Evolutionary conservation across 53 echinoderm and acorn worm genomes (phyloP).

Genomic region (Holothuria leucospilota): DNA sequence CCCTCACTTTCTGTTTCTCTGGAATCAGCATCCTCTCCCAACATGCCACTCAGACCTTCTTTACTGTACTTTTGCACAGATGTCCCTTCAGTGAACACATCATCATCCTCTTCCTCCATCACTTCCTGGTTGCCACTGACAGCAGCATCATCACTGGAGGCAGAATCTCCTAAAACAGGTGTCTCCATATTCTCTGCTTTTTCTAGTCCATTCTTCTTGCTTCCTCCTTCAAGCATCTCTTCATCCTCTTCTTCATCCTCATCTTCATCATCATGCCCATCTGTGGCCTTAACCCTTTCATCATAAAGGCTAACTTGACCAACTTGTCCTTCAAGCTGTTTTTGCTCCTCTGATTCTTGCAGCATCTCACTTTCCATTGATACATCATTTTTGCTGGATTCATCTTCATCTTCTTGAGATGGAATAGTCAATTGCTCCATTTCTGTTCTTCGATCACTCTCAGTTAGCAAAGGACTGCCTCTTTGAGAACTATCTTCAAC

Average conservation of each 20-base stretch:
- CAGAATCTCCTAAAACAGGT: not conserved
- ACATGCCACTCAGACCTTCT: not conserved
- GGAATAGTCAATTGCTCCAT: not conserved
- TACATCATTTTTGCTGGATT: too few species aligned
- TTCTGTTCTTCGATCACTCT: constrained; percentile 1
- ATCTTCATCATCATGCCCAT: not conserved
- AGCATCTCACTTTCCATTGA: too few species aligned
- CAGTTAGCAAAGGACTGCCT: too few species aligned
- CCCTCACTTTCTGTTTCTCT: too few species aligned
- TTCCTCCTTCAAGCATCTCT: constrained; percentile 42
- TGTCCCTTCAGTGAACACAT: not conserved
- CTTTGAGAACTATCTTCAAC: too few species aligned
- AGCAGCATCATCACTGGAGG: not conserved
- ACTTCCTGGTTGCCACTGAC: not conserved
- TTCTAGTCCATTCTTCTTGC: not conserved
- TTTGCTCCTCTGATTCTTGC: too few species aligned
- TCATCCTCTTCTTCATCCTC: constrained; percentile 11
- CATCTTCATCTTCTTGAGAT: too few species aligned
- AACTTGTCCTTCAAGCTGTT: too few species aligned
- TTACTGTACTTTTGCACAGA: not conserved
- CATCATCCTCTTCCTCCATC: constrained; percentile 26
- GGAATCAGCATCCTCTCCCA: too few species aligned
- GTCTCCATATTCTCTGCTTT: not conserved
- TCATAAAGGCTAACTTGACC: too few species aligned
- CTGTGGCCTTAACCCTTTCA: not conserved